phyloP scores from a whole-genome alignment of 1,140 invertebrate genomes.

The Drosophila sucinea region DNA sequence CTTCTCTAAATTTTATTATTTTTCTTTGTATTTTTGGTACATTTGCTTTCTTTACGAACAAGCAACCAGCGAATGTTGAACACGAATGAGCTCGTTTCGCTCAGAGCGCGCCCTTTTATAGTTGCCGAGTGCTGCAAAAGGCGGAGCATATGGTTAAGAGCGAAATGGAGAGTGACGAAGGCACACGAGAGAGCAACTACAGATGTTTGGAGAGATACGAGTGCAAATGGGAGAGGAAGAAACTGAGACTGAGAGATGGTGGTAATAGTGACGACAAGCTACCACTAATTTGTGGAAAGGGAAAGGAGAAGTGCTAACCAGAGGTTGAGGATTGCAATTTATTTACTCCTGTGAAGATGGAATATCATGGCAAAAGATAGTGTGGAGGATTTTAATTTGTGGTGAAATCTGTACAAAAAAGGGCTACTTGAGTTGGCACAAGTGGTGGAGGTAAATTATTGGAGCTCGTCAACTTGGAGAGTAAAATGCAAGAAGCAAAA shows the following conservation, averaged over 20 bases:
- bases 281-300: background rate
- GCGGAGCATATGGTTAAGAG: slow-evolving; percentile 27
- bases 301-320: no score
- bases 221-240: background rate
- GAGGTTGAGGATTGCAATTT: background rate
- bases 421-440: background rate
- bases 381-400: background rate
- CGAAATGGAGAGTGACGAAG: slow-evolving; percentile 12
- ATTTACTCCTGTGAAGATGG: background rate
- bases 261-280: background rate
- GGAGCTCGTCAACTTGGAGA: background rate
- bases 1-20: background rate
- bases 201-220: slow-evolving; percentile 19
- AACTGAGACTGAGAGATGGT: background rate
- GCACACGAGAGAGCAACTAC: slow-evolving; percentile 6
- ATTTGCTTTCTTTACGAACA: slow-evolving; percentile 5
- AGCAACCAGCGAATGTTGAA: slow-evolving; percentile 51
- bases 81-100: slow-evolving; percentile 48
- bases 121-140: slow-evolving; percentile 5
- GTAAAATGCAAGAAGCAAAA: background rate
- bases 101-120: slow-evolving; percentile 46
- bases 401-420: background rate
- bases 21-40: slow-evolving; percentile 6
- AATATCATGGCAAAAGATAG: no score
- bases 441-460: background rate